Evolutionary conservation across 2,797 vertebrate genomes (phyloP), one percentile per base, ranked within the genome.

Genomic region (Acanthornis magna): DNA sequence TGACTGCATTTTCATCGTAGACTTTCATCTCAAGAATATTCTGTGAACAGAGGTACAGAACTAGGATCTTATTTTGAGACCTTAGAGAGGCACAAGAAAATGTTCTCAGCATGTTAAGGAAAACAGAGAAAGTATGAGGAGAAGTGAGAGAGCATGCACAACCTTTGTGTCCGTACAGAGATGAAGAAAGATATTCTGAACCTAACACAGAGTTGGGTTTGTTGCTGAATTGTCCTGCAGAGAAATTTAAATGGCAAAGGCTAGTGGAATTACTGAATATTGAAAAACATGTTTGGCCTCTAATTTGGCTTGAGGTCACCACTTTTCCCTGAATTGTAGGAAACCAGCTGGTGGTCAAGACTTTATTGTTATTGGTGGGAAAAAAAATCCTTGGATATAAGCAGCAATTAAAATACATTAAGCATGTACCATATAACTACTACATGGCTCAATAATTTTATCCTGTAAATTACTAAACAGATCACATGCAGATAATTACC

Each of bases 1-100:
- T 77, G 23, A 97, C 16, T 13, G 36, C 19, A 58, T 99, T 98
- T 61, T 98, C 97, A 65, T 99, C 98, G 38, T 97, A 98, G 72
- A 99, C 17, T 19, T 93, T 97, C 40, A 99, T 55, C 73, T 99
- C 98, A 82, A 99, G 96, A 96, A 99, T 76, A 58, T 98, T 99
- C 98, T 99, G 94, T 57, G 86, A 91, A 96, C 20, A 89, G 23
- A 93, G 17, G 13, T 34, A 70, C 42, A 77, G 22, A 42, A 57
- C 93, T 57, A 77, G 47, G 26, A 45, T 65, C 13, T 45, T 53
- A 45, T 74, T 40, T 42, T 81, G 29, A 78, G 74, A 75, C 12
- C 4, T 89, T 63, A n/a, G 1, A 2, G 32, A 85, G 23, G 21
- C 18, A 83, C 13, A 36, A 77, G 22, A 19, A 36, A 5, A 73